phyloP scores from a whole-genome alignment of 2,888 invertebrate species.

The Phytoseiulus persimilis region DNA sequence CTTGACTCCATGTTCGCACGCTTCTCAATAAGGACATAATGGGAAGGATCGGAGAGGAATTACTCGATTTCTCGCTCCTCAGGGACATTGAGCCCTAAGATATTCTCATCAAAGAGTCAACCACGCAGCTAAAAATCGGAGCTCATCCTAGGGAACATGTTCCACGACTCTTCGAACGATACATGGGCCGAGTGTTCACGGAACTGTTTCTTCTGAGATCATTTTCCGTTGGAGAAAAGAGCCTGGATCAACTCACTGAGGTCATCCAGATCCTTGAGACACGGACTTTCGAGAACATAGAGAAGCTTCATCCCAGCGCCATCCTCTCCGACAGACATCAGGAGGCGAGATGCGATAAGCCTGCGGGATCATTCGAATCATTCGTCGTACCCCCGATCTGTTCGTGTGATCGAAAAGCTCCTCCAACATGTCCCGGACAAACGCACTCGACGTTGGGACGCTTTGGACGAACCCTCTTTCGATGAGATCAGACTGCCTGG shows the following conservation, averaged over 20 bases:
- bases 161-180: slow-evolving; percentile 25
- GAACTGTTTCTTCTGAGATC: slow-evolving; percentile 16
- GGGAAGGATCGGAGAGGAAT: too few relatives aligned
- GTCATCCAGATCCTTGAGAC: slow-evolving; percentile 36
- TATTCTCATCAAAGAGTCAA: not conserved
- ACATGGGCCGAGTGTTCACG: slow-evolving; percentile 40
- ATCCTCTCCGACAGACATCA: slow-evolving; percentile 14
- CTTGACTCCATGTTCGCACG: too few relatives aligned
- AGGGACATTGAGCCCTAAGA: slow-evolving; percentile 30
- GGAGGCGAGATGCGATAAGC: slow-evolving; percentile 13
- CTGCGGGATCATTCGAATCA: not conserved
- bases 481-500: slow-evolving; percentile 10
- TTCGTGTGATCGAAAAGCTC: not conserved
- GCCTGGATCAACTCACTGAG: slow-evolving; percentile 38
- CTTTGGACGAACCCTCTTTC: slow-evolving; percentile 29
- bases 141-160: slow-evolving; percentile 37
- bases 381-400: not conserved
- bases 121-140: slow-evolving; percentile 24
- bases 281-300: not conserved
- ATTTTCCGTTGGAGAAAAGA: slow-evolving; percentile 38
- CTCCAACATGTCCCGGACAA: slow-evolving; percentile 17
- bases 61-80: too few relatives aligned
- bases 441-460: slow-evolving; percentile 20
- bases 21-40: too few relatives aligned
- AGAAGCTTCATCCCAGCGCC: slow-evolving; percentile 30